Base-by-base conservation (phyloP, 2,113 vertebrate genomes). In the Candoia aspera region DNA sequence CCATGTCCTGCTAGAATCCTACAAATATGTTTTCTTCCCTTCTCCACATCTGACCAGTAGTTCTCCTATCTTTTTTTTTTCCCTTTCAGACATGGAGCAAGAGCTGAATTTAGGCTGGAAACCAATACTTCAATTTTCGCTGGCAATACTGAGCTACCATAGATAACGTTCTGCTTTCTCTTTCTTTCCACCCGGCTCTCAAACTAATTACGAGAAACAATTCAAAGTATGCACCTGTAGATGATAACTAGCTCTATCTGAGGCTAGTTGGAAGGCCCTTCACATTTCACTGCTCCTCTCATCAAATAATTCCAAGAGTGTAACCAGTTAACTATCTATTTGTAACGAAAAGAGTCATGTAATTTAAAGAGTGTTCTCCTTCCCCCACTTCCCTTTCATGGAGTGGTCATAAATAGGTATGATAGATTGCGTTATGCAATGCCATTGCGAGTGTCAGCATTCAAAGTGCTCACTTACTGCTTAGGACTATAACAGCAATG, bases 401-500 rank as follows among this genome's bases (percentile, higher is more conserved):
- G 93, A 73, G 88, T 96, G 95, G 93, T 93, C 93, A 91, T 96
- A 96, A 96, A 91, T 95, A 93, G 83, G 87, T 92, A 94, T 93
- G 96, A 94, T 95, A 94, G 94, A 95, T 96, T 96, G 93, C 93
- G 93, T 95, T 92, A 97, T 90, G 68, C 93, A 97, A 95, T 95
- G 92, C 57, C 84, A n/a, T 94, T 96, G 95, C 94, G 92, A 96
- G 90, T 97, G 95, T 96, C 95, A 95, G 95, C 94, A 93, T 93
- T 97, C 94, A 93, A 94, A 96, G 90, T 93, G 94, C 95, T 94
- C 96, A 92, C 95, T 97, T 96, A 93, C 95, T 96, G 92, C 95
- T 97, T 96, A 94, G 96, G 94, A 95, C 94, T 88, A 92, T 90
- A 97, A 97, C 90, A 93, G 94, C 86, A 91, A 90, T 94, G 95